Evolutionary conservation across 2,797 vertebrate genomes (phyloP), one percentile per base, ranked within the genome.

Genomic region (Rhinogobio ventralis): DNA sequence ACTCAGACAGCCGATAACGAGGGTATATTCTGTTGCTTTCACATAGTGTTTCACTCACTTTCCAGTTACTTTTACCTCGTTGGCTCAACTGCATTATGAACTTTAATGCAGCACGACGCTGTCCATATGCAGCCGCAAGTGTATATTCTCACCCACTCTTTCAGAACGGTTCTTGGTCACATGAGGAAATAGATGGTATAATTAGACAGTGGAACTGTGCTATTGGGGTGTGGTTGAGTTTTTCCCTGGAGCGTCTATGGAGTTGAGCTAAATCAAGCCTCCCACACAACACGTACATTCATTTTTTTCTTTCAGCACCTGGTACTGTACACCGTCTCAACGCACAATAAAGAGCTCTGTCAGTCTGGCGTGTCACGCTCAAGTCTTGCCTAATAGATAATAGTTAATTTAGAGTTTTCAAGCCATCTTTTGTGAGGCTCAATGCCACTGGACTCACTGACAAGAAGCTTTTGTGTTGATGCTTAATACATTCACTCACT

Each of bases 1-100:
- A 93, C 90, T 93, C 92, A 93, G 85, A 78, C 83, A 20, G 80
- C 86, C 84, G 88, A 89, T 90, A 85, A 89, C 45, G n/a, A 77
- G 74, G 79, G 46, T 85, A 73, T 66, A 83, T 89, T 90, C 76
- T 73, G 91, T 82, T 89, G 87, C 88, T 84, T 81, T 68, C 81
- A 82, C 57, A 17, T 14, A 23, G 64, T 20, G 9, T 8, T 78
- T 57, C 60, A 72, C n/a, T 30, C 51, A 57, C 78, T 83, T 76
- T 77, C 42, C 20, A 84, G 60, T 66, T 66, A 76, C 76, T 82
- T 80, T 82, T 57, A 82, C 49, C 2, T 2, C 28, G 28, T 79
- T 85, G 80, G 85, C 69, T 87, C 68, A 60, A 60, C 49, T 2
- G 36, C 71, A 69, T 14, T 33, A 3, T 39, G 64, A 77, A 62